Evolutionary conservation across 2,888 invertebrate species (phyloP).

Genomic region (Miltochrista miniata): DNA sequence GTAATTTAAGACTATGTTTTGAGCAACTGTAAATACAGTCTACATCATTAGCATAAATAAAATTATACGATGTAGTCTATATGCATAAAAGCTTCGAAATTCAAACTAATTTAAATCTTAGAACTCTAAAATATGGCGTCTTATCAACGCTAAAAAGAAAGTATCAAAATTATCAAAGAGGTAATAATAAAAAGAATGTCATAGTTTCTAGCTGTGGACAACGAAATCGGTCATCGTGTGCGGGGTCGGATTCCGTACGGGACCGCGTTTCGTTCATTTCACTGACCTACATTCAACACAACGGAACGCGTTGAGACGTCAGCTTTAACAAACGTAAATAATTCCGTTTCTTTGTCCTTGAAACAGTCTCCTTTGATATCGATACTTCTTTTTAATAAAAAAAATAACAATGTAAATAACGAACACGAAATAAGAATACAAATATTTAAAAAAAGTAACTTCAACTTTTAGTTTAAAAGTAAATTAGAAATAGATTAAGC

Average conservation of each 20-base stretch:
- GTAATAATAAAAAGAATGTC: constrained; percentile 59
- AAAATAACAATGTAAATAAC: background rate
- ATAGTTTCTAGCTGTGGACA: constrained; percentile 59
- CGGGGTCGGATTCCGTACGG: constrained; percentile 76
- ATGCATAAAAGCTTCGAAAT: constrained; percentile 1
- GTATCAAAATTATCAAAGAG: constrained; percentile 30
- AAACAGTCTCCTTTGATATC: constrained; percentile 11
- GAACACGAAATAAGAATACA: constrained; percentile 1
- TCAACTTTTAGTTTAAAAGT: no score
- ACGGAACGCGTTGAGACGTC: constrained; percentile 46
- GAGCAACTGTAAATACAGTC: background rate
- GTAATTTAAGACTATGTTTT: background rate
- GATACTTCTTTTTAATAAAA: background rate
- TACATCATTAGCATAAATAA: background rate
- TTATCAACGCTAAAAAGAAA: constrained; percentile 33
- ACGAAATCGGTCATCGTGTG: constrained; percentile 71
- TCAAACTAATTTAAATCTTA: constrained; percentile 1
- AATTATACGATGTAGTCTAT: background rate
- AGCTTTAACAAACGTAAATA: constrained; percentile 26
- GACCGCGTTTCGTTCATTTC: constrained; percentile 80
- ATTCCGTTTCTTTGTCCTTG: constrained; percentile 40
- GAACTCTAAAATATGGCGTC: constrained; percentile 9
- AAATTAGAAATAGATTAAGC: no score
- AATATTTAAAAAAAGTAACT: background rate
- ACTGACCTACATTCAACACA: constrained; percentile 75